Evolutionary conservation across 2,113 vertebrate genomes (phyloP).

Genomic region (Phalacrocorax aristotelis): DNA sequence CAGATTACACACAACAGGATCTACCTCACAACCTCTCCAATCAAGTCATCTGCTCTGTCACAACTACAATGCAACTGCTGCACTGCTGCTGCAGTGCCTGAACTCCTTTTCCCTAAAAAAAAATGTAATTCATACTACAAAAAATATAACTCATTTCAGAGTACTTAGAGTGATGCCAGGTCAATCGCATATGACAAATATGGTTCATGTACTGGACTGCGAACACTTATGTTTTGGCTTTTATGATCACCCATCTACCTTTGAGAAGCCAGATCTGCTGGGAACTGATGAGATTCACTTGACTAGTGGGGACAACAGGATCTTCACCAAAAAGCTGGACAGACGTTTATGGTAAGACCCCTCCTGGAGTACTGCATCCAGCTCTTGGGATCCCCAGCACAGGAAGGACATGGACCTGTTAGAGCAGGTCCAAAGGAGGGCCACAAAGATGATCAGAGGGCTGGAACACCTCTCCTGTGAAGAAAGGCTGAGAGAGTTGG

Average conservation of each 20-base stretch:
- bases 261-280: background rate
- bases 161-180: background rate
- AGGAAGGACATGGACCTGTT: background rate
- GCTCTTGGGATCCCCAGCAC: background rate
- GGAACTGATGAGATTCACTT: background rate
- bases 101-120: background rate
- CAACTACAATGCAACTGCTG: background rate
- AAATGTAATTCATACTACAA: background rate
- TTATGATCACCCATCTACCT: background rate
- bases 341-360: background rate
- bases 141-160: background rate
- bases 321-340: background rate
- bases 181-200: background rate
- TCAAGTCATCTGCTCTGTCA: background rate
- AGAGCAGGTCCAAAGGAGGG: background rate
- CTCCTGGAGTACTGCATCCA: background rate
- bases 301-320: background rate
- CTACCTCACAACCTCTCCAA: too few species aligned
- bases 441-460: background rate
- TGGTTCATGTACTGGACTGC: accelerated
- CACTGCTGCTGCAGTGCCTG: background rate
- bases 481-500: background rate
- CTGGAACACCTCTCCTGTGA: background rate
- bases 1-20: background rate
- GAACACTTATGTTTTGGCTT: background rate